Conservation (phyloP, 2,797 vertebrate species). For the Phyllotis vaccarum region DNA sequence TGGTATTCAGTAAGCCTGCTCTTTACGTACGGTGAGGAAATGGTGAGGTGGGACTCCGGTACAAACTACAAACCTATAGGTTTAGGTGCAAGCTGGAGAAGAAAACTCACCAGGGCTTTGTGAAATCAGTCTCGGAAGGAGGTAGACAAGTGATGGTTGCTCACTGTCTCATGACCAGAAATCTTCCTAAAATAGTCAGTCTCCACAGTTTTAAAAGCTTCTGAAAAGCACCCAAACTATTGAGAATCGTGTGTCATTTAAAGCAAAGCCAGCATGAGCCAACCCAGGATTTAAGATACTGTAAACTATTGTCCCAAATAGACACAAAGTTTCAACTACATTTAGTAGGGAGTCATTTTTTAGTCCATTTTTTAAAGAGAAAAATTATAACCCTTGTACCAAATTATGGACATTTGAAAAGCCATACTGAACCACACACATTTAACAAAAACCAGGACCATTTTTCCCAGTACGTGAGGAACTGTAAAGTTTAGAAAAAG, state of each 20-base stretch:
- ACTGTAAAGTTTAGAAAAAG: conserved; percentile 66
- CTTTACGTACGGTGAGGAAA: conserved; percentile 51
- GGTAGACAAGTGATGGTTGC: conserved; percentile 61
- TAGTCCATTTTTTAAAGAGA: conserved; percentile 53
- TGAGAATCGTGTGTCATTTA: conserved; percentile 52
- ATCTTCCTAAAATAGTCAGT: conserved; percentile 60
- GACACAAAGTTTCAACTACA: conserved; percentile 54
- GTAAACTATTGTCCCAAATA: not conserved
- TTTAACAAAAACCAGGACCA: conserved; percentile 64
- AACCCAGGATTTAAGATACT: not conserved
- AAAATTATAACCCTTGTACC: conserved; percentile 68
- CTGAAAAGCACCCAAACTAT: conserved; percentile 58
- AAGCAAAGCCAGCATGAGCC: conserved; percentile 51
- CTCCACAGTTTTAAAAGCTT: conserved; percentile 68
- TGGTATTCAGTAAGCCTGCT: conserved; percentile 18
- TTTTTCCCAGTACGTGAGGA: conserved; percentile 56
- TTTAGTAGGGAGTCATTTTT: conserved; percentile 56
- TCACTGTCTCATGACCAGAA: conserved; percentile 35
- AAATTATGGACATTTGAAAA: conserved; percentile 65
- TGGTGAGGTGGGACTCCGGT: not conserved
- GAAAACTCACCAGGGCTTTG: not conserved
- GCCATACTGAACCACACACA: conserved; percentile 48
- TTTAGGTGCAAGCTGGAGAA: conserved; percentile 35
- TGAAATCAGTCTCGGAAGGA: conserved; percentile 63
- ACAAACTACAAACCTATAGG: not conserved